These are phyloP conservation scores for Anguilla obscura DNA, from an alignment of 2,797 vertebrate species.

Conservation along the genomic window DNA sequence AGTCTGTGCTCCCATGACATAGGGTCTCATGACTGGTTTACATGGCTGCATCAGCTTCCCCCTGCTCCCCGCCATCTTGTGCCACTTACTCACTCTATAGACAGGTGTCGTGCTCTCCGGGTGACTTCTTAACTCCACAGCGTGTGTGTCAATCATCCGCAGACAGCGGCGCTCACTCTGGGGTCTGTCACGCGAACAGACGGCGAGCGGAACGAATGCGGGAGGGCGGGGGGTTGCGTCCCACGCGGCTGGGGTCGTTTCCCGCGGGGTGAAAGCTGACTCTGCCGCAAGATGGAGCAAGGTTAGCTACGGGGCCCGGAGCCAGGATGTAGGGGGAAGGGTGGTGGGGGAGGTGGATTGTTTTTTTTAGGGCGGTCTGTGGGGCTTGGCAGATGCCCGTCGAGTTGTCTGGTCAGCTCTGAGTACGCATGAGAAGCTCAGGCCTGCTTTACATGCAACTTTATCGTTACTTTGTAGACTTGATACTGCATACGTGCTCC, in stretches of 20 bases:
- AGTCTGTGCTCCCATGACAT: slow-evolving; percentile 46
- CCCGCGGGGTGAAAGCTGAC: slow-evolving; percentile 52
- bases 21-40: slow-evolving; percentile 44
- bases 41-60: slow-evolving; percentile 51
- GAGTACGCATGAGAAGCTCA: neutral
- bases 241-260: slow-evolving; percentile 58
- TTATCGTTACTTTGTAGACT: neutral
- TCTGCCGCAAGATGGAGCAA: slow-evolving; percentile 39
- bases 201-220: slow-evolving; percentile 19
- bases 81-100: slow-evolving; percentile 43
- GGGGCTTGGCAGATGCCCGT: neutral
- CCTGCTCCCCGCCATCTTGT: slow-evolving; percentile 35
- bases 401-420: neutral
- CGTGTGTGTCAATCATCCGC: slow-evolving; percentile 55
- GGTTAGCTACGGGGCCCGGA: slow-evolving; percentile 19
- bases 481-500: neutral
- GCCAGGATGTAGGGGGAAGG: neutral
- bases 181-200: slow-evolving; percentile 61
- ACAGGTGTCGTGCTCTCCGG: slow-evolving; percentile 56
- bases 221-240: slow-evolving; percentile 27
- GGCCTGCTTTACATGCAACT: neutral
- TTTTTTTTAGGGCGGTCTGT: neutral
- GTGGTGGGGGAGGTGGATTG: neutral
- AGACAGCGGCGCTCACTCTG: slow-evolving; percentile 38
- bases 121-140: slow-evolving; percentile 51